Conservation (phyloP, 1,140 invertebrate species). For the Drosophila miranda region DNA sequence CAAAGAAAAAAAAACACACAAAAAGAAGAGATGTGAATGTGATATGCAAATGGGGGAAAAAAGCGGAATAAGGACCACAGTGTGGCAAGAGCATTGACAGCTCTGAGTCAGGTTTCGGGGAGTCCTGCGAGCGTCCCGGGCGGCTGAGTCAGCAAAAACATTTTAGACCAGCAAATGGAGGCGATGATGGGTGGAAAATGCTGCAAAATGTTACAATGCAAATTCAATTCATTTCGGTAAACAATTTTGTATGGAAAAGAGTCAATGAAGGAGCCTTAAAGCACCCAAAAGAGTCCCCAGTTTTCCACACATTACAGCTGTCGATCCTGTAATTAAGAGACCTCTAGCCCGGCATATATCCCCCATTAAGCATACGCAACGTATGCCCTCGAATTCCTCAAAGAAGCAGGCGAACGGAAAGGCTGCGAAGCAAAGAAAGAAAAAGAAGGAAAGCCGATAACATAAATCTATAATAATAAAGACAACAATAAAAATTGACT, state of each 20-base stretch:
- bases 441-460: slow-evolving; percentile 6
- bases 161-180: slow-evolving; percentile 3
- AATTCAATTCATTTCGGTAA: too few species aligned
- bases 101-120: slow-evolving; percentile 28
- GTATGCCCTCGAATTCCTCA: not conserved
- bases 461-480: slow-evolving; percentile 49
- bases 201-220: not conserved
- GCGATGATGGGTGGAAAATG: slow-evolving; percentile 9
- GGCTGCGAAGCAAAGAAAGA: not conserved
- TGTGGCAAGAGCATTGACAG: slow-evolving; percentile 20
- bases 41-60: slow-evolving; percentile 39
- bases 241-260: too few species aligned
- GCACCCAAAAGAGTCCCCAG: too few species aligned
- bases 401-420: too few species aligned
- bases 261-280: too few species aligned
- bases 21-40: slow-evolving; percentile 30
- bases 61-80: slow-evolving; percentile 2
- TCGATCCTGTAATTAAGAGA: too few species aligned
- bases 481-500: slow-evolving; percentile 45
- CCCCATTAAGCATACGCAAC: slow-evolving; percentile 11
- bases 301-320: too few species aligned
- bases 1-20: not conserved
- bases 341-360: not conserved
- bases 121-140: too few species aligned
- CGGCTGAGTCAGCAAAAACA: not conserved